Conservation (phyloP, 2,888 invertebrate species). For the Hemithea aestivaria region DNA sequence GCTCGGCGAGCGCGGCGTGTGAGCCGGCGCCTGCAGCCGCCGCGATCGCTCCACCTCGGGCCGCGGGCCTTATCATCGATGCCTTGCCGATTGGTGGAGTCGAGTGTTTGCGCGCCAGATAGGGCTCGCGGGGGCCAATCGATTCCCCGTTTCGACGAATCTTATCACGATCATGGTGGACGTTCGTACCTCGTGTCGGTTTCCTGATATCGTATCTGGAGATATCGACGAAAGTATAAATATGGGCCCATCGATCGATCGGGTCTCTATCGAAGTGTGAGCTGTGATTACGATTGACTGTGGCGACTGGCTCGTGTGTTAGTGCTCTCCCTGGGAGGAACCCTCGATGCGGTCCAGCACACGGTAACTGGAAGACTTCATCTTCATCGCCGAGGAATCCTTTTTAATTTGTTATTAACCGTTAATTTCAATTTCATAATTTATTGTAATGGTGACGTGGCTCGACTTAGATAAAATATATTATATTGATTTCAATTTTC, state of each 20-base stretch:
- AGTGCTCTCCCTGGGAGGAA: slow-evolving; percentile 31
- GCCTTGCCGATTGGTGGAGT: slow-evolving; percentile 66
- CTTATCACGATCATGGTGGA: slow-evolving; percentile 76
- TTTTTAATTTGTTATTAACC: too few species aligned
- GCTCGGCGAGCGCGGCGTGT: slow-evolving; percentile 13
- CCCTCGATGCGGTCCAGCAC: slow-evolving; percentile 22
- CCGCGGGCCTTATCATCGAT: slow-evolving; percentile 54
- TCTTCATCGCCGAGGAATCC: too few species aligned
- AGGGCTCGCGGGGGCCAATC: slow-evolving; percentile 66
- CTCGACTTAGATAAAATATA: not conserved
- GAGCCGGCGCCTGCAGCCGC: slow-evolving; percentile 17
- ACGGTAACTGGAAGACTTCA: too few species aligned
- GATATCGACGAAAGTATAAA: slow-evolving; percentile 78
- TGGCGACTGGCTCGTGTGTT: slow-evolving; percentile 38
- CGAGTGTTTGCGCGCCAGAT: slow-evolving; percentile 73
- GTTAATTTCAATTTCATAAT: too few species aligned
- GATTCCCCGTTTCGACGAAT: slow-evolving; percentile 64
- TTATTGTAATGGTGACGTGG: slow-evolving; percentile 12
- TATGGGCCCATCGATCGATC: slow-evolving; percentile 78
- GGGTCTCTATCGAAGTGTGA: slow-evolving; percentile 72
- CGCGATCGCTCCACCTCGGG: slow-evolving; percentile 17
- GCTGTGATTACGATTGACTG: slow-evolving; percentile 63
- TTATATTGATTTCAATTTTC: not conserved
- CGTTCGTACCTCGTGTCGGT: slow-evolving; percentile 67
- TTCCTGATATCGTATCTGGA: slow-evolving; percentile 72